These are phyloP conservation scores for Rhingia rostrata DNA, from an alignment of 2,888 invertebrate genomes.

Conservation along the genomic window DNA sequence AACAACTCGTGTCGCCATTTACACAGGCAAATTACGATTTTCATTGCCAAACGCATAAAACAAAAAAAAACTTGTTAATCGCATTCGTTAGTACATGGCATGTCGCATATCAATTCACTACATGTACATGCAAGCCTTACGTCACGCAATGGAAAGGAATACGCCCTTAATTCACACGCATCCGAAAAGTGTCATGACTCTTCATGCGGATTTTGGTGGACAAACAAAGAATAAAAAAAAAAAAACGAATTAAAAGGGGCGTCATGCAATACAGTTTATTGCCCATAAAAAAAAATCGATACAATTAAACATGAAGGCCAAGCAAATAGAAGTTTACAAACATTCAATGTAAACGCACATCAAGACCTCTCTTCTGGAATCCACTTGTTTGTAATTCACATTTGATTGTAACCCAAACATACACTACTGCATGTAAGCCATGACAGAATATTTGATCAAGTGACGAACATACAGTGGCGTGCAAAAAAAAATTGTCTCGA, in stretches of 20 bases:
- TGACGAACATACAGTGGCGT: not conserved
- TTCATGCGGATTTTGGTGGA: constrained; percentile 7
- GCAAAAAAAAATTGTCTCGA: no score
- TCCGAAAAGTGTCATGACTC: constrained; percentile 12
- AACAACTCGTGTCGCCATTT: constrained; percentile 28
- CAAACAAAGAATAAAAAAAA: not conserved
- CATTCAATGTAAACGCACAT: constrained; percentile 19
- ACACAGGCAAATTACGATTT: constrained; percentile 39
- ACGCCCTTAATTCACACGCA: constrained; percentile 67
- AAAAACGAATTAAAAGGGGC: constrained; percentile 53
- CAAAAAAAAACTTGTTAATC: constrained; percentile 47
- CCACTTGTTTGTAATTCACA: constrained; percentile 45
- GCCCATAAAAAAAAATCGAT: constrained; percentile 55
- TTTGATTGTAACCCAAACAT: constrained; percentile 28
- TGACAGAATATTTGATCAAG: not conserved
- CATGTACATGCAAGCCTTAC: constrained; percentile 42
- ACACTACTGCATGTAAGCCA: not conserved
- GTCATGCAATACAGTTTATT: constrained; percentile 35
- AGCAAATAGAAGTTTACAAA: not conserved
- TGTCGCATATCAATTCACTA: not conserved
- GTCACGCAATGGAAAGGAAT: constrained; percentile 44
- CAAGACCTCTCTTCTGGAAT: constrained; percentile 35
- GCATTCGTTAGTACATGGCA: constrained; percentile 22
- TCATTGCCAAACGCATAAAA: constrained; percentile 39
- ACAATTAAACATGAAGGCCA: constrained; percentile 52